Evolutionary conservation across 2,888 invertebrate genomes (phyloP).

Genomic region (Archips crataeganus): DNA sequence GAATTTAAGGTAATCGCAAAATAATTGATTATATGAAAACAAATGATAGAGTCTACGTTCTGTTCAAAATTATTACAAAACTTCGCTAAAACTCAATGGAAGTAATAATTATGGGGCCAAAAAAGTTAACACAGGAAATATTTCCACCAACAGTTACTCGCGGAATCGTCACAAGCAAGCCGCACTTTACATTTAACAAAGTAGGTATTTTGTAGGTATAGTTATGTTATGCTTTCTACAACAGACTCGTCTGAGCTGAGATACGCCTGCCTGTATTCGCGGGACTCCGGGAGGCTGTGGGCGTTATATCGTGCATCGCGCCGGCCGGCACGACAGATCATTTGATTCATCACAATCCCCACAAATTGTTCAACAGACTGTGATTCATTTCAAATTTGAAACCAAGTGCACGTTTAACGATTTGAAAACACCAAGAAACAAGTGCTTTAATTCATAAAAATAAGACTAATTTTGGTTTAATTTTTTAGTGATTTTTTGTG

Average conservation of each 20-base stretch:
- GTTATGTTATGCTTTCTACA: constrained; percentile 62
- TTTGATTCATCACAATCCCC: constrained; percentile 65
- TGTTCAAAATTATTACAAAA: neutral
- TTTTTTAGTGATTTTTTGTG: constrained; percentile 65
- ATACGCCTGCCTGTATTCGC: constrained; percentile 42
- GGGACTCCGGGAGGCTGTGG: constrained; percentile 73
- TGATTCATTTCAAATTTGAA: constrained; percentile 63
- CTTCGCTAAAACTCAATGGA: neutral
- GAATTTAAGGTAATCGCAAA: neutral
- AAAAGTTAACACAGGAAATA: neutral
- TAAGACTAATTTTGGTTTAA: constrained; percentile 52
- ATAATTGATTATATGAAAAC: neutral
- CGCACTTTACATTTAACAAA: constrained; percentile 61
- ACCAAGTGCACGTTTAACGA: constrained; percentile 63
- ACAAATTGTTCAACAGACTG: constrained; percentile 69
- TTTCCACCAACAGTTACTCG: neutral
- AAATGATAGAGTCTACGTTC: neutral
- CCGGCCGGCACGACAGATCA: constrained; percentile 70
- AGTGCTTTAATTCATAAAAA: constrained; percentile 61
- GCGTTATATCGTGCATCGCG: constrained; percentile 73
- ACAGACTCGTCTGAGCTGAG: constrained; percentile 55
- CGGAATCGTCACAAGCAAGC: constrained; percentile 55
- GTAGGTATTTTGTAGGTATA: constrained; percentile 41
- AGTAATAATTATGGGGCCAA: too few species aligned
- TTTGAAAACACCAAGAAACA: constrained; percentile 52